These are phyloP conservation scores for Pollimyrus isidori DNA, from an alignment of 2,113 vertebrate genomes.

Conservation along the genomic window DNA sequence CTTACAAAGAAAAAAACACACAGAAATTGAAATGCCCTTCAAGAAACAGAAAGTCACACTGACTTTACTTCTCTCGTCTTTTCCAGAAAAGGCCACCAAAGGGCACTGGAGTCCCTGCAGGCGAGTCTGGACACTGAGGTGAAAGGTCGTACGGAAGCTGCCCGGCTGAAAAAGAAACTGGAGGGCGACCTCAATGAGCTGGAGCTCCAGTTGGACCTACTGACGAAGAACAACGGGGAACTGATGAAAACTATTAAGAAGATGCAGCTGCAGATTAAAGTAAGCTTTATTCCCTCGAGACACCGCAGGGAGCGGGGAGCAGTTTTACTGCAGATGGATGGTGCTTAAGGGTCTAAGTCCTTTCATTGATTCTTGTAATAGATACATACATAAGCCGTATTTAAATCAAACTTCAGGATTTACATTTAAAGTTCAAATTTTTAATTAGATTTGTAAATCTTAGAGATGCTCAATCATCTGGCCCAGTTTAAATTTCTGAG, in stretches of 20 bases:
- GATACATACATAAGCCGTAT: background rate
- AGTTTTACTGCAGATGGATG: background rate
- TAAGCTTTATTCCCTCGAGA: conserved; percentile 23
- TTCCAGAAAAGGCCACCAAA: conserved; percentile 62
- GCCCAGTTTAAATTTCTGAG: background rate
- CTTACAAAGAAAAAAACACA: background rate
- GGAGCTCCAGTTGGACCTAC: conserved; percentile 61
- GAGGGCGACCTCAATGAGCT: conserved; percentile 56
- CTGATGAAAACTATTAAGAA: conserved; percentile 61
- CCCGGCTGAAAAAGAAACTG: conserved; percentile 64
- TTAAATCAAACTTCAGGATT: background rate
- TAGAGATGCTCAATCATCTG: background rate
- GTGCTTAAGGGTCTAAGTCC: background rate
- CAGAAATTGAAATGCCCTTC: background rate
- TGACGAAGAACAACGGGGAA: conserved; percentile 59
- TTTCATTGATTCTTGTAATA: background rate
- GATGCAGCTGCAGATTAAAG: conserved; percentile 67
- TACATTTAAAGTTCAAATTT: background rate
- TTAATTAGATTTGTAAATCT: background rate
- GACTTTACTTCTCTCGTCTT: background rate
- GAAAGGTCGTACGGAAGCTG: conserved; percentile 53
- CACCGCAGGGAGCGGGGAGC: background rate
- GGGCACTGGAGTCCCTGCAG: conserved; percentile 61
- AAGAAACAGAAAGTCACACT: background rate
- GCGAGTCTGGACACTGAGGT: conserved; percentile 62